Evolutionary conservation across 2,113 vertebrate species (phyloP).

Genomic region (Hippopotamus amphibius): DNA sequence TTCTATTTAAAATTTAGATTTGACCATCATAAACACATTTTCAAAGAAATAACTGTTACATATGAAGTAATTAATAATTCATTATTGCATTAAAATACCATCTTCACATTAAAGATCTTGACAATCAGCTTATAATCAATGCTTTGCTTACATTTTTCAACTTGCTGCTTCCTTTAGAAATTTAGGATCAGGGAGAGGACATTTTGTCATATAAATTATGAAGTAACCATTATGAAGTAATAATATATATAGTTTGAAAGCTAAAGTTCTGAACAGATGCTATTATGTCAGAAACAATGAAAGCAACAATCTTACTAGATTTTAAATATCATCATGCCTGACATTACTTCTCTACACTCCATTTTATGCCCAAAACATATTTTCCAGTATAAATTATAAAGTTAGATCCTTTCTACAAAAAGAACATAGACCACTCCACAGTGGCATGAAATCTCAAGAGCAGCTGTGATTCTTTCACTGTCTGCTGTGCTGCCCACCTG

Average conservation of each 20-base stretch:
- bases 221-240: not conserved
- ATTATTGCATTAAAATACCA: not conserved
- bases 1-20: constrained; percentile 11
- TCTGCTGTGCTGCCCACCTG: not conserved
- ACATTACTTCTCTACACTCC: not conserved
- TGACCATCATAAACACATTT: not conserved
- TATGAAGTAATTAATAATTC: not conserved
- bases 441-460: not conserved
- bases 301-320: not conserved
- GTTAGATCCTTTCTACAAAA: constrained; percentile 6
- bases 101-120: not conserved
- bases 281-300: not conserved
- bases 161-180: not conserved
- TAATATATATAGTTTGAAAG: not conserved
- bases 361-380: not conserved
- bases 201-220: not conserved
- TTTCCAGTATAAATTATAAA: not conserved
- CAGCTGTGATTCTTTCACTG: not conserved
- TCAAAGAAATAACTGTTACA: not conserved
- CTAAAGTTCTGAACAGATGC: not conserved
- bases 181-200: not conserved
- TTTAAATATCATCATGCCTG: not conserved
- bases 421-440: not conserved
- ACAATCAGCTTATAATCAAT: not conserved
- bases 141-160: not conserved